Conservation (phyloP, 1,140 invertebrate genomes). For the Pseudomyrmex flavicornis region DNA sequence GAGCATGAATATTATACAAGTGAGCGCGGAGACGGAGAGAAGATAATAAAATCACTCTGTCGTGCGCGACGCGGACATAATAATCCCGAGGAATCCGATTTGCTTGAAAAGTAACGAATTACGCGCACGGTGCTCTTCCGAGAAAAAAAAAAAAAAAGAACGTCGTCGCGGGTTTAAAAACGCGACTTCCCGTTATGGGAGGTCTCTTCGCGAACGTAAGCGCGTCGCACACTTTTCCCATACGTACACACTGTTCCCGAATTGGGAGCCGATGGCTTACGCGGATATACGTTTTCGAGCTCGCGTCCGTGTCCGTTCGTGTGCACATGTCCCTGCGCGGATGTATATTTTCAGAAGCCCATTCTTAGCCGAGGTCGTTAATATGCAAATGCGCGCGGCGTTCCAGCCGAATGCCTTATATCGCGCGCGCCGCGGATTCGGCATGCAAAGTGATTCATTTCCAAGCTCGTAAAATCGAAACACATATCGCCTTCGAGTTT, state of each 20-base stretch:
- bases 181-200: not conserved
- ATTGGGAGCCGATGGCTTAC: slow-evolving; percentile 2
- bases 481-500: slow-evolving; percentile 21
- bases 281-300: not conserved
- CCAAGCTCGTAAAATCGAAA: slow-evolving; percentile 52
- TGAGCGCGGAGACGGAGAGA: not conserved
- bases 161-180: too few species aligned
- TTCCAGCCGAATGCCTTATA: slow-evolving; percentile 64
- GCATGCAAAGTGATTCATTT: slow-evolving; percentile 62
- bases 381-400: slow-evolving; percentile 67
- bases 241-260: not conserved
- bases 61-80: too few species aligned
- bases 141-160: not conserved
- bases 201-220: not conserved
- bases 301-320: not conserved
- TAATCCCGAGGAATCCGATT: not conserved
- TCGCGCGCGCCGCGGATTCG: slow-evolving; percentile 34
- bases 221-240: not conserved
- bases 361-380: slow-evolving; percentile 66
- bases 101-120: not conserved
- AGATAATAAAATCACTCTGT: not conserved
- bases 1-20: not conserved
- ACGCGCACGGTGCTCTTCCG: not conserved
- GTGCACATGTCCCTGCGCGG: not conserved
- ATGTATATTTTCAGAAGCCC: slow-evolving; percentile 39